Conservation (phyloP, 2,113 vertebrate species). For the Stomatorhinus ivindoensis region DNA sequence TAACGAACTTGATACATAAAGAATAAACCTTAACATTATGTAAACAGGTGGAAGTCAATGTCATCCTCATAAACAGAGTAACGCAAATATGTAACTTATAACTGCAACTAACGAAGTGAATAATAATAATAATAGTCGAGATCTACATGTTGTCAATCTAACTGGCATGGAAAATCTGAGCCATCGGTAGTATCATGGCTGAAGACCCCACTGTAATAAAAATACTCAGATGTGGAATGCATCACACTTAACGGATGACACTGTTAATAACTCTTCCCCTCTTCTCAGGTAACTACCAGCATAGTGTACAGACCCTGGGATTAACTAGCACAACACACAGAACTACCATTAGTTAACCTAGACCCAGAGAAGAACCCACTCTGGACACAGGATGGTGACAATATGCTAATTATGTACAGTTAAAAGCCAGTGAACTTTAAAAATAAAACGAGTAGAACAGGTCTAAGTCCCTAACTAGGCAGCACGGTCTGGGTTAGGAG, state of each 20-base stretch:
- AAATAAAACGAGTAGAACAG: not conserved
- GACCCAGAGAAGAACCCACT: not conserved
- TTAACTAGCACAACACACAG: not conserved
- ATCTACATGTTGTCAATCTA: not conserved
- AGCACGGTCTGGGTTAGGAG: no score
- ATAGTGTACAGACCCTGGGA: not conserved
- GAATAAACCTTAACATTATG: not conserved
- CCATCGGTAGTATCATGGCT: not conserved
- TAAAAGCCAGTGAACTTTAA: not conserved
- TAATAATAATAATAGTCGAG: not conserved
- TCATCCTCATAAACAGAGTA: not conserved
- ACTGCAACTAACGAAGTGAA: not conserved
- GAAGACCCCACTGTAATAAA: not conserved
- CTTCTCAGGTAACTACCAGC: not conserved
- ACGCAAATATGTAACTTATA: not conserved
- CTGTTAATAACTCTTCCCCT: not conserved
- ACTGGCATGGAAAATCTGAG: not conserved
- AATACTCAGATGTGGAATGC: not conserved
- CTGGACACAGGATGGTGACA: not conserved
- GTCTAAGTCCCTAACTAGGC: no score
- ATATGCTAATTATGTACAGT: conserved; percentile 9
- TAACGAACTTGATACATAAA: not conserved
- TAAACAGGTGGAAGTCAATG: not conserved
- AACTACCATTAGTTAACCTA: not conserved
- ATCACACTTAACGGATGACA: not conserved